phyloP scores from a whole-genome alignment of 2,797 vertebrate species.

The Periophthalmus magnuspinnatus region DNA sequence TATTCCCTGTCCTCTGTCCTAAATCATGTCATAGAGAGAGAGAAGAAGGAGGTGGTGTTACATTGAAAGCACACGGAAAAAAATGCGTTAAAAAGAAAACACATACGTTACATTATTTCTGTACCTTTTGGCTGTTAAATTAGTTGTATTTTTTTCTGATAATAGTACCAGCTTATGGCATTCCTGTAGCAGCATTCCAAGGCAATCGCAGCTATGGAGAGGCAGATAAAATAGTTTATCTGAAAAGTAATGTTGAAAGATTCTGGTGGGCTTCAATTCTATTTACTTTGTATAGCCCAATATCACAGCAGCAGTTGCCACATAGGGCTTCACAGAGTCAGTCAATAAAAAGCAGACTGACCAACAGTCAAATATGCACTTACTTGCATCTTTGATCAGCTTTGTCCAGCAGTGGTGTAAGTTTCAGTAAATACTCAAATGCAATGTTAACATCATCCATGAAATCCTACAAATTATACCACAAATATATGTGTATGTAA shows the following conservation, averaged over 20 bases:
- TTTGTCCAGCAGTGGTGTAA: conserved; percentile 94
- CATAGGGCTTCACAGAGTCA: too few relatives aligned
- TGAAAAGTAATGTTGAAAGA: neutral
- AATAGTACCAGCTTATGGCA: conserved; percentile 94
- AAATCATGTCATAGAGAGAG: conserved; percentile 62
- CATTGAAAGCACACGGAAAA: neutral
- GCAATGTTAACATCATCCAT: conserved; percentile 92
- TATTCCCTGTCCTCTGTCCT: conserved; percentile 89
- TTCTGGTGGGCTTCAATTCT: neutral
- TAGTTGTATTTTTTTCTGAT: conserved; percentile 83
- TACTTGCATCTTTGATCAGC: conserved; percentile 99
- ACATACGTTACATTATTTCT: conserved; percentile 3
- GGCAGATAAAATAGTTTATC: neutral
- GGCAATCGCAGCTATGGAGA: conserved; percentile 88
- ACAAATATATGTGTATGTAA: neutral
- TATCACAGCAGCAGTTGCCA: neutral
- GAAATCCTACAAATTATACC: conserved; percentile 82
- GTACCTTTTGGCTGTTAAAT: conserved; percentile 89
- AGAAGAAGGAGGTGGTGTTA: conserved; percentile 16
- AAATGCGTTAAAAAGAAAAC: neutral
- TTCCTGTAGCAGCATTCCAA: conserved; percentile 90
- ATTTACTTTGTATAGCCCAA: neutral
- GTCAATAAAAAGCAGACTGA: neutral
- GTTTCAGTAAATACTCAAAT: conserved; percentile 92
- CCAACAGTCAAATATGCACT: conserved; percentile 28